These are phyloP conservation scores for Oophaga pumilio DNA, from an alignment of 2,113 vertebrate genomes.

Conservation along the genomic window DNA sequence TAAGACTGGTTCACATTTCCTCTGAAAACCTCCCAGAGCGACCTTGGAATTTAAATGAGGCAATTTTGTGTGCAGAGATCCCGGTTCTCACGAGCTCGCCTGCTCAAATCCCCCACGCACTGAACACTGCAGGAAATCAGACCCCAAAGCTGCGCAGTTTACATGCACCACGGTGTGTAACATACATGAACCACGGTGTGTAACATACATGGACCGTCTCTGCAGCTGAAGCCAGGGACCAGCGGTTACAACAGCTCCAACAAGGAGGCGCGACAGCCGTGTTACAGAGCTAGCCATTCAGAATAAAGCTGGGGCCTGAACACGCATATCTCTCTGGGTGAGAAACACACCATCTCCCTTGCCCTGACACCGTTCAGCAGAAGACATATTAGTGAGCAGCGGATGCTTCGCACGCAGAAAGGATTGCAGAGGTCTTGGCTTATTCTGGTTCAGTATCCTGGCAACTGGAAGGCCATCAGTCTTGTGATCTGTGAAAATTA, in stretches of 20 bases:
- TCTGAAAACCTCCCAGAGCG: background rate
- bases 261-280: too few relatives aligned
- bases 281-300: too few relatives aligned
- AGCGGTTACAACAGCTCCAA: too few relatives aligned
- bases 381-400: slow-evolving; percentile 5
- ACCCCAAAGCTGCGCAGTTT: background rate
- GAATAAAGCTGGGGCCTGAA: background rate
- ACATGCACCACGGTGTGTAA: background rate
- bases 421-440: slow-evolving; percentile 60
- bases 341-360: background rate
- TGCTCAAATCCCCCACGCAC: background rate
- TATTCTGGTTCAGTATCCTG: slow-evolving; percentile 75
- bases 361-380: background rate
- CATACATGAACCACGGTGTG: background rate
- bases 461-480: slow-evolving; percentile 75
- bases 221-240: background rate
- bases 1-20: slow-evolving; percentile 22
- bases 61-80: slow-evolving; percentile 6
- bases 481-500: slow-evolving; percentile 75
- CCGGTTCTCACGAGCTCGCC: background rate
- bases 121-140: background rate
- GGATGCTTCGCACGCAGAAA: slow-evolving; percentile 77
- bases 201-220: background rate
- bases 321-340: background rate
- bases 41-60: slow-evolving; percentile 47